Base-by-base conservation (phyloP, 2,797 vertebrate genomes). In the Trematomus bernacchii region DNA sequence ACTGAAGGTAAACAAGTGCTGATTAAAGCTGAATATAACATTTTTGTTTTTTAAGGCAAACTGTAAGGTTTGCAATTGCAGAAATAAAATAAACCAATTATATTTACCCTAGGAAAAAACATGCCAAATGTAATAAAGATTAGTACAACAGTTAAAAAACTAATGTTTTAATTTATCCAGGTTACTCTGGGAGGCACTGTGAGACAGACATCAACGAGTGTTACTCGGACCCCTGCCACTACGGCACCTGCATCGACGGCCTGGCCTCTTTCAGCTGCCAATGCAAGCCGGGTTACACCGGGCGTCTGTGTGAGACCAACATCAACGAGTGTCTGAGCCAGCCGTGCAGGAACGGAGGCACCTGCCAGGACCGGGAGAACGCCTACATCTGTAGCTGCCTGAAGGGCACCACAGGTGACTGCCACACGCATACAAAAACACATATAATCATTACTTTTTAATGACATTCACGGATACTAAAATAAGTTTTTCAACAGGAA, bases 251-350 rank as follows among this genome's bases (percentile, higher is more conserved):
- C 85, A 92, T 94, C 66, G 98, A 99, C 0, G 93, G 96, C 50
- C 92, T 99, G 0, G 97, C 97, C 7, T 89, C 96, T 66, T 99
- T 97, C 92, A 96, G 95, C 86, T 99, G 98, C 87, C 86, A 95
- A 48, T 99, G 98, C 84, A 90, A 80, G 10, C 94, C 96, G 0
- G 98, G 98, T 19, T 99, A 97, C 94, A 97, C 94, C 0, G 98
- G 98, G 33, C 96, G 95, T 33, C 96, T 96, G 80, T 99, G 98
- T 0, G 97, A 99, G 89, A 96, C 95, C 84, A 97, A 99, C 92
- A 96, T 99, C 87, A 97, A 99, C 0, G 98, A 99, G 91, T 99
- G 98, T 80, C 94, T 96, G 79, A 99, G 98, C 87, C 97, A 97
- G 90, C 98, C 98, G 0, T 99, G 98, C 92, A 96, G 95, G 79